phyloP scores from a whole-genome alignment of 2,888 invertebrate genomes.

The Minunthozetes semirufus region DNA sequence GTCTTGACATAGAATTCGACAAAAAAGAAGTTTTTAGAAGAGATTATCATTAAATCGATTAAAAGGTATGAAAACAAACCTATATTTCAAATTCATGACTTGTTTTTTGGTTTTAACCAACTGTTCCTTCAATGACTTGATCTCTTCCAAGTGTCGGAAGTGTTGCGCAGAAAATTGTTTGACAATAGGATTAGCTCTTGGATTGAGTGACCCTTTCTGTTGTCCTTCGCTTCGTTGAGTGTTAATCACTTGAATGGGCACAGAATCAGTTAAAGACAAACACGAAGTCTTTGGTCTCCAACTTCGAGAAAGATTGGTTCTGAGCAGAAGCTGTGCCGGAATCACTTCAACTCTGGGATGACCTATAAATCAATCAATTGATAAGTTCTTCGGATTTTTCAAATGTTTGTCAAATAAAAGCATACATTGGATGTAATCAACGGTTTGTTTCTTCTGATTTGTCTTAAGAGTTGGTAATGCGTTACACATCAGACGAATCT shows the following conservation, averaged over 20 bases:
- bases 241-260: too few relatives aligned
- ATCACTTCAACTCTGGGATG: background rate
- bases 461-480: background rate
- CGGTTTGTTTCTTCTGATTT: background rate
- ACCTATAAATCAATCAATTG: background rate
- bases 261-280: too few relatives aligned
- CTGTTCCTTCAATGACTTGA: conserved; percentile 1
- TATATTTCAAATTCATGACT: conserved; percentile 7
- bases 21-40: background rate
- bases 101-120: conserved; percentile 1
- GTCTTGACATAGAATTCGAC: background rate
- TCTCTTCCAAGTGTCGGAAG: background rate
- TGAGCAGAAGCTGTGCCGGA: conserved; percentile 3
- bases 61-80: background rate
- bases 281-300: background rate
- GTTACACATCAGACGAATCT: conserved; percentile 8
- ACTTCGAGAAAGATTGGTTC: background rate
- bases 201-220: background rate
- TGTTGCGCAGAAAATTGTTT: background rate
- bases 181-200: background rate
- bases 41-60: background rate
- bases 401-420: background rate
- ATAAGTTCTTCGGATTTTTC: too few relatives aligned
- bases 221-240: too few relatives aligned
- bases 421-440: background rate